phyloP scores from a whole-genome alignment of 2,888 invertebrate genomes.

The Apamea crenata region DNA sequence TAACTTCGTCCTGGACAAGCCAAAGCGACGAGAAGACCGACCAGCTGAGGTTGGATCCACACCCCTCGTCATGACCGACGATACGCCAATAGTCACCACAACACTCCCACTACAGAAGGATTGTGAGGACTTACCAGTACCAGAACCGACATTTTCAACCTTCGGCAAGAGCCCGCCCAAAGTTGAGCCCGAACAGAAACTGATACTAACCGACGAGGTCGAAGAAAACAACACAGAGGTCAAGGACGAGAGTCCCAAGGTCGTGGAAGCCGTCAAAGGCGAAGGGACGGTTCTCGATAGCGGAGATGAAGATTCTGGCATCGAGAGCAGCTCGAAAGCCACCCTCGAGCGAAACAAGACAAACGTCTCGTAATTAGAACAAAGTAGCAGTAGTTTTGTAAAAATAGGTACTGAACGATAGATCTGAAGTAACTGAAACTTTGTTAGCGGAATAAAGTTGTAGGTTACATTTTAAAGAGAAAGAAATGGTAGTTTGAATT shows the following conservation, averaged over 20 bases:
- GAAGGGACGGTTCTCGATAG: slow-evolving; percentile 92
- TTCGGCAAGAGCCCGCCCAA: slow-evolving; percentile 89
- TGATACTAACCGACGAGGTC: slow-evolving; percentile 77
- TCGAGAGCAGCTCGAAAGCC: slow-evolving; percentile 91
- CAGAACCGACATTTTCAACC: slow-evolving; percentile 90
- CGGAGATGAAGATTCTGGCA: slow-evolving; percentile 92
- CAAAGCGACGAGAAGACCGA: slow-evolving; percentile 76
- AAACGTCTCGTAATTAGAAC: slow-evolving; percentile 78
- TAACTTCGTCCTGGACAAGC: slow-evolving; percentile 85
- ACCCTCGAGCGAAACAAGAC: slow-evolving; percentile 89
- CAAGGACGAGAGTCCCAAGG: slow-evolving; percentile 75
- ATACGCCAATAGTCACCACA: slow-evolving; percentile 83
- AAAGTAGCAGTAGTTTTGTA: slow-evolving; percentile 65
- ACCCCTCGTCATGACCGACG: slow-evolving; percentile 86
- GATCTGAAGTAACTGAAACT: slow-evolving; percentile 61
- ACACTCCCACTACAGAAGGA: slow-evolving; percentile 76
- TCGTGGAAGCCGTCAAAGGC: slow-evolving; percentile 85
- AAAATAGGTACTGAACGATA: slow-evolving; percentile 60
- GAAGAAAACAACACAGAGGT: slow-evolving; percentile 67
- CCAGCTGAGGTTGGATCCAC: slow-evolving; percentile 66
- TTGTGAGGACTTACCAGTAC: slow-evolving; percentile 74
- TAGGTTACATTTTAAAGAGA: slow-evolving; percentile 43
- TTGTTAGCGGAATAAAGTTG: slow-evolving; percentile 65
- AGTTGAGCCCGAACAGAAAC: slow-evolving; percentile 77
- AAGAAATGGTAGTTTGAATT: slow-evolving; percentile 49